Evolutionary conservation across 2,113 vertebrate species (phyloP), one percentile per base, ranked within the genome.

Genomic region (Chinchilla lanigera): DNA sequence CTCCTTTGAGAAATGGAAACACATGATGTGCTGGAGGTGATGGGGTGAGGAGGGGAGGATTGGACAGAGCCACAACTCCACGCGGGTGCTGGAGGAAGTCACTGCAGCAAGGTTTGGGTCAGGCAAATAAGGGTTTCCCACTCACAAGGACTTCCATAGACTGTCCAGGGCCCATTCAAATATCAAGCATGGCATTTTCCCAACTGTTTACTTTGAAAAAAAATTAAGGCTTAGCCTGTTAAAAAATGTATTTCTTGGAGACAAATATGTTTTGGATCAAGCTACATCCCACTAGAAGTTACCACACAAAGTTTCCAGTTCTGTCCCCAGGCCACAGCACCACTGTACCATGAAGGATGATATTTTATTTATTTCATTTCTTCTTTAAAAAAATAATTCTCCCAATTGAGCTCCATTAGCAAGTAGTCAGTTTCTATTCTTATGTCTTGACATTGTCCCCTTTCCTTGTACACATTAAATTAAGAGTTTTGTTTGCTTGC

Each of bases 171-270:
- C 65, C 60, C 93, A 96, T 96, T 97, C 96, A 98, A 96, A 78
- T 86, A 94, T 96, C 93, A 97, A 97, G n/a, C 77, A 60, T 94
- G 78, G 90, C 67, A 96, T 96, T 98, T 97, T 88, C 81, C 26
- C 26, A 56, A 58, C 54, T 97, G 78, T 97, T 97, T 97, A 94
- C 86, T 97, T 92, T 47, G 38, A 80, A 89, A 95, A 96, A 95
- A 95, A 96, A 97, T 93, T 89, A 94, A 96, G 81, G 92, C 93
- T 96, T 98, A 97, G 94, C 93, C 78, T 97, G 97, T 97, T 93
- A 82, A 96, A 96, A 98, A 98, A 97, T 98, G 95, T 98, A 97
- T 97, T 98, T 98, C 95, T 98, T 98, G 98, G 97, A 97, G 90
- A 96, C 96, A 97, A 92, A 95, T 88, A 86, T 94, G 93, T 94